Evolutionary conservation across 2,797 vertebrate species (phyloP).

Genomic region (Anolis apletophallus): DNA sequence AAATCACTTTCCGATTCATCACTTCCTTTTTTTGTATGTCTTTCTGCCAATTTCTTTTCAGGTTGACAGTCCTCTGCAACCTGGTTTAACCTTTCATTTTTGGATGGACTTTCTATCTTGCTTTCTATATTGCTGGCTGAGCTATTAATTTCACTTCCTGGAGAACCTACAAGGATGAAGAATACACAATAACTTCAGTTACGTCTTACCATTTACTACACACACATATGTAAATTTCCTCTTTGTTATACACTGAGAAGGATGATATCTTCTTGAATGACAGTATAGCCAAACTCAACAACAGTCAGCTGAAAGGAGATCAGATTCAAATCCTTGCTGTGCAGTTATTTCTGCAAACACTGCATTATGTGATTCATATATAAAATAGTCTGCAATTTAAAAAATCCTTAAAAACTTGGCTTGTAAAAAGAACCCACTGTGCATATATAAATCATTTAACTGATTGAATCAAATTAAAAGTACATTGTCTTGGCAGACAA

Average conservation of each 20-base stretch:
- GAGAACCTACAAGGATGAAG: slow-evolving; percentile 78
- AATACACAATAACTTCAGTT: slow-evolving; percentile 60
- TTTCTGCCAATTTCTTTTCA: slow-evolving; percentile 71
- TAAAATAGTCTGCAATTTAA: not conserved
- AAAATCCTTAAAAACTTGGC: not conserved
- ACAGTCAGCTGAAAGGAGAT: not conserved
- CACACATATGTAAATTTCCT: rapidly evolving
- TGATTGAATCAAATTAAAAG: not conserved
- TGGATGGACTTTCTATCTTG: slow-evolving; percentile 47
- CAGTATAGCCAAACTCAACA: not conserved
- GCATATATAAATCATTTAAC: not conserved
- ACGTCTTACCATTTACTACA: not conserved
- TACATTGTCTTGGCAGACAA: not conserved
- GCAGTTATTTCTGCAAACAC: not conserved
- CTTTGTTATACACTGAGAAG: not conserved
- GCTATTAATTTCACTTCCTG: slow-evolving; percentile 76
- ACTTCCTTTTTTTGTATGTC: slow-evolving; percentile 64
- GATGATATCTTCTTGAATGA: not conserved
- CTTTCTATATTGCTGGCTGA: slow-evolving; percentile 48
- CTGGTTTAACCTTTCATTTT: slow-evolving; percentile 66
- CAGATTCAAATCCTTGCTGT: not conserved
- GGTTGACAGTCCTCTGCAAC: slow-evolving; percentile 76
- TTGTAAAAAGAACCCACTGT: not conserved
- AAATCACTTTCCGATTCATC: slow-evolving; percentile 97
- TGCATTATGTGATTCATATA: not conserved